Percentiles rank a stretch among this genome's conserved stretches.
phyloP scores from a whole-genome alignment of 2,888 invertebrate species.

The Amiota mariae region DNA sequence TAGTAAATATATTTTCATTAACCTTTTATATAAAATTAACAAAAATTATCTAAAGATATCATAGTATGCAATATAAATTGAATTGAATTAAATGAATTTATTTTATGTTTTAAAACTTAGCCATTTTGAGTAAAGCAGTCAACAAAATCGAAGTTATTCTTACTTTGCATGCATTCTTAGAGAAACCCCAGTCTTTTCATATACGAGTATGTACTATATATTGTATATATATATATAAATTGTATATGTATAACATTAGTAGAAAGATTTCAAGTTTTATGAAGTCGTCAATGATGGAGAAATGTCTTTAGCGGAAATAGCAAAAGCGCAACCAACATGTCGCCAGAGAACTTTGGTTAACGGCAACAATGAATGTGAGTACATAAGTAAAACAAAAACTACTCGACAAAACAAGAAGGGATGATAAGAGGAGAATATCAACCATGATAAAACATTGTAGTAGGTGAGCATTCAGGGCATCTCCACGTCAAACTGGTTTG shows the following conservation, averaged over 20 bases:
- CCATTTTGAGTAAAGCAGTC: neutral
- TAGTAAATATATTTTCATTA: too few species aligned
- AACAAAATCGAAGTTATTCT: neutral
- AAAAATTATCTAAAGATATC: too few species aligned
- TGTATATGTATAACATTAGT: neutral
- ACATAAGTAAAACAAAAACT: too few species aligned
- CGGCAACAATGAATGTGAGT: neutral
- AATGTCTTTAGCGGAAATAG: constrained; percentile 20
- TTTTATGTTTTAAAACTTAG: too few species aligned
- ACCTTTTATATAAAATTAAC: too few species aligned
- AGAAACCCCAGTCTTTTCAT: neutral
- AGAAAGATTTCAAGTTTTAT: constrained; percentile 1
- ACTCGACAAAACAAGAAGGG: neutral
- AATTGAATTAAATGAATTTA: too few species aligned
- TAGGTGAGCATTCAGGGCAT: neutral
- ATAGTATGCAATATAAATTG: too few species aligned
- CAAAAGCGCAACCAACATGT: constrained; percentile 20
- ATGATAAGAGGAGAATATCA: neutral
- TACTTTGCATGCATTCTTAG: neutral
- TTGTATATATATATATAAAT: too few species aligned
- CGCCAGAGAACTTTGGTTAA: neutral
- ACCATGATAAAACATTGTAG: neutral
- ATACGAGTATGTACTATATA: too few species aligned
- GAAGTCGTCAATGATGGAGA: neutral
- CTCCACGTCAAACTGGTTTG: neutral